phyloP scores from a whole-genome alignment of 2,888 invertebrate genomes.

The Anoncus sp. region DNA sequence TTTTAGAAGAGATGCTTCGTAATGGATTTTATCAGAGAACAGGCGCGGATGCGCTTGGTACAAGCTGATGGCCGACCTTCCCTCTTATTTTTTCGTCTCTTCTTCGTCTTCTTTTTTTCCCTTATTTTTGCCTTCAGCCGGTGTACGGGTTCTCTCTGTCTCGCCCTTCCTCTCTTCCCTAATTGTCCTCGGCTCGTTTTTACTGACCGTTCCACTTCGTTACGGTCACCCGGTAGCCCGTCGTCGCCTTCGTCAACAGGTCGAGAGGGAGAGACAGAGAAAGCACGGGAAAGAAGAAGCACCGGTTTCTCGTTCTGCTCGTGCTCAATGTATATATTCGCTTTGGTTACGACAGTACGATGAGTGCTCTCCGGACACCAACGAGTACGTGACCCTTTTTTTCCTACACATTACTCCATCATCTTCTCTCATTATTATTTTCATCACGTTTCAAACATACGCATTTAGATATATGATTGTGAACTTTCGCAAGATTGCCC shows the following conservation, averaged over 20 bases:
- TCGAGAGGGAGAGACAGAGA: slow-evolving; percentile 15
- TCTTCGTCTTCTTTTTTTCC: slow-evolving; percentile 37
- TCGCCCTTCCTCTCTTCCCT: slow-evolving; percentile 62
- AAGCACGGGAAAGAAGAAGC: slow-evolving; percentile 13
- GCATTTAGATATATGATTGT: neutral
- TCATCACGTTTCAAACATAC: neutral
- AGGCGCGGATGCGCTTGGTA: slow-evolving; percentile 46
- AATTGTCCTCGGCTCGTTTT: slow-evolving; percentile 78
- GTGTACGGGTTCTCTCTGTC: slow-evolving; percentile 28
- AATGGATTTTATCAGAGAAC: slow-evolving; percentile 76
- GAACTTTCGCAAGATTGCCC: slow-evolving; percentile 2
- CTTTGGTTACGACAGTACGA: slow-evolving; percentile 28
- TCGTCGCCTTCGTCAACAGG: slow-evolving; percentile 37
- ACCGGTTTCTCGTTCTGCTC: slow-evolving; percentile 25
- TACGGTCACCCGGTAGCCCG: slow-evolving; percentile 68
- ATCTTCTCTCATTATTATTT: slow-evolving; percentile 11
- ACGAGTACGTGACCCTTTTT: slow-evolving; percentile 20
- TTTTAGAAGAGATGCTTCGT: slow-evolving; percentile 62
- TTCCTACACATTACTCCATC: neutral
- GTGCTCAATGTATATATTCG: slow-evolving; percentile 14
- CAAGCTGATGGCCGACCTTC: slow-evolving; percentile 74
- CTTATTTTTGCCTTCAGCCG: slow-evolving; percentile 32
- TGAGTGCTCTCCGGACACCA: slow-evolving; percentile 25
- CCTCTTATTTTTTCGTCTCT: slow-evolving; percentile 54
- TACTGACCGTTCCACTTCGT: slow-evolving; percentile 77